Percentiles rank a stretch among this genome's conserved stretches.
Conservation (phyloP, 2,797 vertebrate genomes). For the Cichlasoma orientale region DNA sequence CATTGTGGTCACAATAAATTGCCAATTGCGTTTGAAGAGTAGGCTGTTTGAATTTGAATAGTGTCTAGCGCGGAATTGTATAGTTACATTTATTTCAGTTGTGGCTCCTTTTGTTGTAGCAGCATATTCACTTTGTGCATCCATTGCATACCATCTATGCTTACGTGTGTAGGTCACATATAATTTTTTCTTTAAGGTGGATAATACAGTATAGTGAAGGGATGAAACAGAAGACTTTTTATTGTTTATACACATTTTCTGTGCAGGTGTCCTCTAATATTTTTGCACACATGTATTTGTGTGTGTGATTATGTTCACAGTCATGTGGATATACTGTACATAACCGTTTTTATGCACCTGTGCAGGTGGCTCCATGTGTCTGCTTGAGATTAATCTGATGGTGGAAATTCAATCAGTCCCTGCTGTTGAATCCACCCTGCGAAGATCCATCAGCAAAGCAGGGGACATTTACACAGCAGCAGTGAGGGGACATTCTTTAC, state of each 20-base stretch:
- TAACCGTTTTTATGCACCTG: constrained; percentile 22
- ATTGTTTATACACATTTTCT: neutral
- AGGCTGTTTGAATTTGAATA: constrained; percentile 20
- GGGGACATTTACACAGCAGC: constrained; percentile 64
- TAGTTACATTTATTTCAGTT: neutral
- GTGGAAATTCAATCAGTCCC: constrained; percentile 70
- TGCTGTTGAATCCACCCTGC: constrained; percentile 61
- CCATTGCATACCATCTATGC: neutral
- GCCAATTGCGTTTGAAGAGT: constrained; percentile 16
- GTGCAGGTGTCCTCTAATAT: neutral
- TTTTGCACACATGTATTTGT: neutral
- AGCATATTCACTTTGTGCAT: neutral
- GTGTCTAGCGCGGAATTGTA: neutral
- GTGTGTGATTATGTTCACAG: neutral
- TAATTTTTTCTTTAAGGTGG: neutral
- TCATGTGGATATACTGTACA: neutral
- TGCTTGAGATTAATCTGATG: constrained; percentile 64
- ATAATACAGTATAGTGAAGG: neutral
- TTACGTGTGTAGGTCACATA: neutral
- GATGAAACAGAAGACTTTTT: neutral
- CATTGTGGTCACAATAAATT: constrained; percentile 18
- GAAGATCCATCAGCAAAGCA: constrained; percentile 67
- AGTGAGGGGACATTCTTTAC: constrained; percentile 46
- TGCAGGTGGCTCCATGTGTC: constrained; percentile 47
- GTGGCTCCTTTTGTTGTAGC: constrained; percentile 2